Percentiles rank a stretch among this genome's conserved stretches.
Evolutionary conservation across 1,140 invertebrate species (phyloP).

Genomic region (Drosophila trapezifrons): DNA sequence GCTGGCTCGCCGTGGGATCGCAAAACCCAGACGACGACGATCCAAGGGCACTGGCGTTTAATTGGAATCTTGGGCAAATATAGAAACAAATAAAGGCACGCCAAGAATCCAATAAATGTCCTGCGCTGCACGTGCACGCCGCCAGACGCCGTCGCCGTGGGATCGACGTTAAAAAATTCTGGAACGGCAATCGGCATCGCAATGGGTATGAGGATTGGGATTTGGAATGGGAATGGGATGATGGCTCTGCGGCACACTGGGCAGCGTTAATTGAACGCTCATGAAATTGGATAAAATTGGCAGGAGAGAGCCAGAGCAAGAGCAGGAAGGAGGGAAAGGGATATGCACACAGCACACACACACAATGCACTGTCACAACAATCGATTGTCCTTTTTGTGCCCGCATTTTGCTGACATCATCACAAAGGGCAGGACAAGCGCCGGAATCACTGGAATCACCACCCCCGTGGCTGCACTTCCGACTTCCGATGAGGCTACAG

Average conservation of each 20-base stretch:
- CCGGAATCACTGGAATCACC: conserved; percentile 28
- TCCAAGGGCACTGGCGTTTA: conserved; percentile 70
- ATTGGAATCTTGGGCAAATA: conserved; percentile 80
- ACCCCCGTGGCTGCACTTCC: conserved; percentile 57
- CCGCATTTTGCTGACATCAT: conserved; percentile 77
- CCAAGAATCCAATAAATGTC: conserved; percentile 82
- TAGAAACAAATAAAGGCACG: conserved; percentile 79
- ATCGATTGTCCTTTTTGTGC: conserved; percentile 80
- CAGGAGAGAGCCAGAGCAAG: background rate
- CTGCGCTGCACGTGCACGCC: conserved; percentile 75
- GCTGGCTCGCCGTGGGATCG: conserved; percentile 40
- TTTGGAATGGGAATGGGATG: conserved; percentile 1
- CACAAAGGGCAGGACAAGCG: conserved; percentile 28
- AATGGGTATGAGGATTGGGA: conserved; percentile 13
- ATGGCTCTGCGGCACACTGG: conserved; percentile 29
- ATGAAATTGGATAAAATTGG: conserved; percentile 62
- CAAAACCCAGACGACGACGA: conserved; percentile 3
- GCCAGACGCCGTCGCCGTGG: conserved; percentile 57
- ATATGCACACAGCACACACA: conserved; percentile 15
- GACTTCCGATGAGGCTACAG: conserved; percentile 49
- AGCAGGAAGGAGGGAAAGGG: background rate
- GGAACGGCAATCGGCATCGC: conserved; percentile 24
- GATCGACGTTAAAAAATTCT: conserved; percentile 30
- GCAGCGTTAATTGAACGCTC: conserved; percentile 74
- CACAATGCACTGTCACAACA: conserved; percentile 78